A percentile compares a stretch with the other conserved stretches of the same genome.
Conservation (phyloP, 2,113 vertebrate genomes). For the Chloroceryle aenea region DNA sequence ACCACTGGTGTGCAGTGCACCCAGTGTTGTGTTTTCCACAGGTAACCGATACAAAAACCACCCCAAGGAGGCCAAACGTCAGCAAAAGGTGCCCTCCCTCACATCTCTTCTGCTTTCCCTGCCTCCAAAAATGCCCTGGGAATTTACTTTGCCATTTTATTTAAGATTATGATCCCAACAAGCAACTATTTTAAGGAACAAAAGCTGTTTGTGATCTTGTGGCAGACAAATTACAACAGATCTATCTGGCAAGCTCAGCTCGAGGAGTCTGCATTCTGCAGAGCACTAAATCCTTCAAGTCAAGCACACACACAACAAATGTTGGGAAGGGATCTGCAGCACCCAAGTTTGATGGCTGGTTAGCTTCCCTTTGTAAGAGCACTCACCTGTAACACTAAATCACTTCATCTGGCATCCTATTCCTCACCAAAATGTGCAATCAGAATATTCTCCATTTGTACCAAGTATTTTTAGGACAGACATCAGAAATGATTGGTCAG, state of each 20-base stretch:
- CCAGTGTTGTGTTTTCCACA: background rate
- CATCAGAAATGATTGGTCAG: background rate
- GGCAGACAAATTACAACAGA: background rate
- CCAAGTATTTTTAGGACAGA: background rate
- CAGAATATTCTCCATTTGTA: no score
- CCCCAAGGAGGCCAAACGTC: background rate
- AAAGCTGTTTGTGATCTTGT: background rate
- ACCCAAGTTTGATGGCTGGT: background rate
- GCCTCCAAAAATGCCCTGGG: background rate
- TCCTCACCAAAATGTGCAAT: background rate
- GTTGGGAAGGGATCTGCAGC: background rate
- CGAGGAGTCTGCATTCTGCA: background rate
- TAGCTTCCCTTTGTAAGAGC: background rate
- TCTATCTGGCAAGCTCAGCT: background rate
- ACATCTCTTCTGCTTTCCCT: background rate
- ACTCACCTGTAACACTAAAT: background rate
- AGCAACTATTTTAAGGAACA: background rate
- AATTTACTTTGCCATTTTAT: background rate
- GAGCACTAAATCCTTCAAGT: background rate
- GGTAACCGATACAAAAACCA: background rate
- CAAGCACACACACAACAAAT: background rate
- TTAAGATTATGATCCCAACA: background rate
- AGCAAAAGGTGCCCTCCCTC: background rate
- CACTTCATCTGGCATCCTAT: background rate
- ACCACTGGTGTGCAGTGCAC: background rate